Evolutionary conservation across 2,888 invertebrate species (phyloP), one percentile per base, ranked within the genome.

Genomic region (Pantelozetes paolii): DNA sequence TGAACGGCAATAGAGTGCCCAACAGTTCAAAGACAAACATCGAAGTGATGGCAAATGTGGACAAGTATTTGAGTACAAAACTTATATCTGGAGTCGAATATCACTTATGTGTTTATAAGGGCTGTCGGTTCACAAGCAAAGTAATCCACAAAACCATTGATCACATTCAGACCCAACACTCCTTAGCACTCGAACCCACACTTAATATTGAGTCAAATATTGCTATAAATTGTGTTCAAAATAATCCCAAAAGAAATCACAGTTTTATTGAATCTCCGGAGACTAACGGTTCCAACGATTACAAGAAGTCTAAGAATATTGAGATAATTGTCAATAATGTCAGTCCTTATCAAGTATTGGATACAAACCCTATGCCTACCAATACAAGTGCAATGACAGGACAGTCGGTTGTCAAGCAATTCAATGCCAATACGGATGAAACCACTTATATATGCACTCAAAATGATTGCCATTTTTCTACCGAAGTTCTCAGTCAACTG

Each of bases 41-140:
- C 26, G 1, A 28, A 69, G 11, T n/a, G 62, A n/a, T 45, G 69
- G 69, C 42, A 45, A 42, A 42, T 13, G 45, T 42, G 9, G 45
- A 69, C 15, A 69, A 69, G 26, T 69, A 69, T n/a, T 64, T 64
- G 36, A 64, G 36, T 36, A 36, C 62, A 36, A 64, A 32, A n/a
- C 15, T 32, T n/a, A 32, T 64, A 30, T 30, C 15, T 64, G 62
- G 62, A 15, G 36, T 64, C 36, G 23, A 64, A 15, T 69, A 69
- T 69, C 45, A 69, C 20, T 42, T 69, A 42, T 69, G 69, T 20
- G 23, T 42, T 26, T 69, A 28, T 23, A 23, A 42, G 6, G 26
- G 40, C 1, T 69, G 69, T 20, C 18, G 40, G 13, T 69, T 42
- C 28, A 69, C 40, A 3, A 26, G 11, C n/a, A 69, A 69, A 40